Conservation (phyloP, 2,797 vertebrate genomes). For the Pelochelys cantorii region DNA sequence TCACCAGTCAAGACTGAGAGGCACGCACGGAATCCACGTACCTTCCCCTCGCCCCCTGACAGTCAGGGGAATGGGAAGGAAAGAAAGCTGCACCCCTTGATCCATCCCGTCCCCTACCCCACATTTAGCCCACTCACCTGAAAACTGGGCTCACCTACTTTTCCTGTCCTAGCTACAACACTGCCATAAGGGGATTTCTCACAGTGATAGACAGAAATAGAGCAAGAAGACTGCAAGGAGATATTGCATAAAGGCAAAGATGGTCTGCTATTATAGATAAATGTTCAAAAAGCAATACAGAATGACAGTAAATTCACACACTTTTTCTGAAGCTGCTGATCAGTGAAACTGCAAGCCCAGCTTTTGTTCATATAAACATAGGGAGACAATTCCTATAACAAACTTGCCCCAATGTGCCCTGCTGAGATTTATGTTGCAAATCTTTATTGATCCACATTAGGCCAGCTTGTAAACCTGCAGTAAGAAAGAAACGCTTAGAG, state of each 20-base stretch:
- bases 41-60: too few species aligned
- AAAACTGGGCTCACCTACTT: too few species aligned
- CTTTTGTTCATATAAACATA: slow-evolving; percentile 69
- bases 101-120: too few species aligned
- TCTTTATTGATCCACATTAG: slow-evolving; percentile 50
- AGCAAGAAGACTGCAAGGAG: background rate
- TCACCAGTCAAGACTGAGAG: too few species aligned
- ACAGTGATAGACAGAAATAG: background rate
- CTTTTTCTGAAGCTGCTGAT: slow-evolving; percentile 60
- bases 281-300: slow-evolving; percentile 35
- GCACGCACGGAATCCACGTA: too few species aligned
- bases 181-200: background rate
- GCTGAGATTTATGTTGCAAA: slow-evolving; percentile 45
- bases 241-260: slow-evolving; percentile 28
- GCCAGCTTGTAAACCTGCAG: slow-evolving; percentile 34
- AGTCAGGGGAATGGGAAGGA: too few species aligned
- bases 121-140: too few species aligned
- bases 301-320: slow-evolving; percentile 56
- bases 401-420: slow-evolving; percentile 49
- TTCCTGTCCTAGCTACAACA: too few species aligned
- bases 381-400: slow-evolving; percentile 61
- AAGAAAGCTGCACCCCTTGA: too few species aligned
- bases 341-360: slow-evolving; percentile 61
- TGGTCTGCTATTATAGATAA: slow-evolving; percentile 19
- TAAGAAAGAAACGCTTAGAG: background rate